These are phyloP conservation scores for Carduelis carduelis DNA, from an alignment of 2,797 vertebrate genomes.

Conservation along the genomic window DNA sequence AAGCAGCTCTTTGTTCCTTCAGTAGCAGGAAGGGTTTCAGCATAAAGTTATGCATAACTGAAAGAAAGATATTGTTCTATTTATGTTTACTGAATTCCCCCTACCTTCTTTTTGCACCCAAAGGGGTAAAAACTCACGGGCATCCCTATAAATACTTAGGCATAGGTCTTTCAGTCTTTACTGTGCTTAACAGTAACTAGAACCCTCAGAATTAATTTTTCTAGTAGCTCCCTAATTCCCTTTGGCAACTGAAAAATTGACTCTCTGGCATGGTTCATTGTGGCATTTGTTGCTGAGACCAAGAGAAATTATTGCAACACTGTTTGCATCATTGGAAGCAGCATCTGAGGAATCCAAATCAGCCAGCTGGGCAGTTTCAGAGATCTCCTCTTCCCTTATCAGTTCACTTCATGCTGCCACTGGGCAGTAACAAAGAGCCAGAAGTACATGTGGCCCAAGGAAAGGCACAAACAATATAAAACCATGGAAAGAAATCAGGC, in stretches of 20 bases:
- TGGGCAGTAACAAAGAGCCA: neutral
- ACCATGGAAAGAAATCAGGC: conserved; percentile 23
- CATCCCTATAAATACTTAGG: neutral
- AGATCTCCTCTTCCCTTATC: conserved; percentile 8
- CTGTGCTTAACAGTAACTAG: neutral
- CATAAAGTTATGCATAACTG: neutral
- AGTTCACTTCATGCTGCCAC: neutral
- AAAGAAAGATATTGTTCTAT: neutral
- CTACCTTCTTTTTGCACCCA: neutral
- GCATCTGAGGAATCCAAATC: neutral
- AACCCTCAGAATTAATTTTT: neutral
- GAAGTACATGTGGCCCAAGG: neutral
- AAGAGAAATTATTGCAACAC: neutral
- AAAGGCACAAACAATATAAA: neutral
- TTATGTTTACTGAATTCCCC: neutral
- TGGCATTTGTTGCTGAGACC: neutral
- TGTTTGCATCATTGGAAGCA: neutral
- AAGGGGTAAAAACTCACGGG: neutral
- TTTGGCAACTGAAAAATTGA: neutral
- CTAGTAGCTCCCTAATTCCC: neutral
- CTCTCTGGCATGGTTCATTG: neutral
- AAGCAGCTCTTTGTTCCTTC: neutral
- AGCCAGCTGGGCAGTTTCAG: neutral
- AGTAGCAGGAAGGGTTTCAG: neutral
- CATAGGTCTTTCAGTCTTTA: neutral